Conservation (phyloP, 2,797 vertebrate genomes). For the Eleutherodactylus coqui region DNA sequence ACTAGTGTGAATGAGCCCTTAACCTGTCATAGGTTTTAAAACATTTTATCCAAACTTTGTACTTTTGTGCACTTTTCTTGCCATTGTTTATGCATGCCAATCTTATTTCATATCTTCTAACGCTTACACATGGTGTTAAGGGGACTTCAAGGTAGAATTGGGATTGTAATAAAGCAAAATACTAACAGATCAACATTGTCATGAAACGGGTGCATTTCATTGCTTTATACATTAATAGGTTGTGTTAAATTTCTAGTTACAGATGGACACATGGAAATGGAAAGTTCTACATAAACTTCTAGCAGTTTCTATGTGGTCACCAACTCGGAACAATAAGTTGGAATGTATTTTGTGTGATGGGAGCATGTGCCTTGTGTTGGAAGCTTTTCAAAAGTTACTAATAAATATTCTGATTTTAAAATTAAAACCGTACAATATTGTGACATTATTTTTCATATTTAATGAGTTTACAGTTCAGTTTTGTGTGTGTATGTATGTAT, state of each 20-base stretch:
- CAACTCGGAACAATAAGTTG: neutral
- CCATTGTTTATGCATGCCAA: neutral
- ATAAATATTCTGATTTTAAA: slow-evolving; percentile 15
- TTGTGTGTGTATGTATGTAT: too few relatives aligned
- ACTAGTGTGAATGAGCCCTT: too few relatives aligned
- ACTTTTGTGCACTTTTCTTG: neutral
- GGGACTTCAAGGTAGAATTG: slow-evolving; percentile 2
- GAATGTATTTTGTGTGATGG: neutral
- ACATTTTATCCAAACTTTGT: neutral
- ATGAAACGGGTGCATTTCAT: neutral
- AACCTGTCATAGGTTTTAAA: neutral
- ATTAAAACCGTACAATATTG: neutral
- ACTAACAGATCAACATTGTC: neutral
- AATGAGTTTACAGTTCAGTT: neutral
- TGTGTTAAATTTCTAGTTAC: too few relatives aligned
- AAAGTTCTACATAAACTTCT: neutral
- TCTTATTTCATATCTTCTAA: neutral
- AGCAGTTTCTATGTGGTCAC: neutral
- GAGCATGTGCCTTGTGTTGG: neutral
- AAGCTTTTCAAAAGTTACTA: neutral
- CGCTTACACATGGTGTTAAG: neutral
- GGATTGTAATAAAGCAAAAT: neutral
- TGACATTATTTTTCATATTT: neutral
- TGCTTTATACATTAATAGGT: too few relatives aligned
- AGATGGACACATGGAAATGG: neutral